Evolutionary conservation across 2,888 invertebrate genomes (phyloP), one percentile per base, ranked within the genome.

Genomic region (Heliconius ismenius): DNA sequence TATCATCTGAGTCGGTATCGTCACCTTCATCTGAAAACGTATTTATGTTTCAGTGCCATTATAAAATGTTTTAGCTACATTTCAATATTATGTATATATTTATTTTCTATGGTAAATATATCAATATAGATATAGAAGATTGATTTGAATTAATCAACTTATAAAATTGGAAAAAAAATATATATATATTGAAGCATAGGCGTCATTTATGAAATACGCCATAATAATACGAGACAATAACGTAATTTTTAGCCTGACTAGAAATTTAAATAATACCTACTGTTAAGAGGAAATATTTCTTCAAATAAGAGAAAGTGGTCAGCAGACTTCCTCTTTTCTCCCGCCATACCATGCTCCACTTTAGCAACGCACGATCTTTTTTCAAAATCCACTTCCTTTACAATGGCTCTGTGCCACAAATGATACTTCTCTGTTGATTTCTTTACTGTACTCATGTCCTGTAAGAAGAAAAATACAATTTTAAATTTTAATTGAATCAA

Each of bases 361-460:
- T 94, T 95, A 4, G 94, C 94, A 28, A 91, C 84, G 85, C 95
- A 95, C 21, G 86, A 86, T 79, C 90, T 91, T 62, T 90, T 91
- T 11, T 94, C 91, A 26, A 83, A 64, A 81, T 94, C 87, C 4
- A 95, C 84, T 82, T 87, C 89, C 82, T 86, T 93, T 24, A 95
- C 89, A 76, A 93, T 84, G 6, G 94, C 95, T 86, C 95, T 89
- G 78, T 96, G 95, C 97, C 97, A 97, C 49, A 97, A 86, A 80
- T 92, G 91, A 83, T 92, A 94, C 81, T 92, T 94, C 80, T 94
- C 94, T 74, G 91, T 89, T 4, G 90, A 87, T 82, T 91, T 94
- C 80, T 89, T 93, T 76, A 90, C 90, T 78, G 90, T 81, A 80
- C 86, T 90, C 82, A 90, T 87, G 79, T 93, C 92, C 94, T 94